Base-by-base conservation (phyloP, 1,140 invertebrate species). In the Brachionus angularis region DNA sequence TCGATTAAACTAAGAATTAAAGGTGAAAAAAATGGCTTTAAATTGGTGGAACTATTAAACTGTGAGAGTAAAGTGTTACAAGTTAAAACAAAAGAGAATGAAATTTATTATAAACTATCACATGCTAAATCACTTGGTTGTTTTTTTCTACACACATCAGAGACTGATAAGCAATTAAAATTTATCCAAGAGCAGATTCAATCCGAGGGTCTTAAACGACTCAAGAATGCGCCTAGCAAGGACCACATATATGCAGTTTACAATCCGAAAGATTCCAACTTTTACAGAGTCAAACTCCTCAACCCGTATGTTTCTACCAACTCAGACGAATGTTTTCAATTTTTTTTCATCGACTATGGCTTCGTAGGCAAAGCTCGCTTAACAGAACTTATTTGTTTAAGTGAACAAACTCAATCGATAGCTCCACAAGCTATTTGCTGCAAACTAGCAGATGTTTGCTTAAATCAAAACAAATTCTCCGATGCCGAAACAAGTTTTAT, bases 401-500 rank as follows among this genome's bases (percentile, higher is more conserved):
- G 47, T 33, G 62, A 67, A 16, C 34, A n/a, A 16, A 16, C 47
- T 12, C 42, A 67, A 21, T 50, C 27, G 8, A 47, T 67, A 25
- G 62, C 62, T 10, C 62, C 62, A 14, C 62, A 67, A 49, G 39
- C 62, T 5, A 67, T 67, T 23, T 47, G 47, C 16, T 67, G 62
- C 7, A 46, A 50, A 12, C 42, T 67, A 14, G 14, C 33, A 21
- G 62, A 42, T 3, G 12, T n/a, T 3, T 34, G 44, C 18, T 5
- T 12, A 21, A 39, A 10, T 12, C 29, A 27, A 14, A 18, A 16
- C 5, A 33, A 50, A 21, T 67, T 47, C 36, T 29, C 33, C 5
- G 42, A 67, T n/a, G 42, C 31, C 5, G n/a, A n/a, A n/a, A n/a
- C n/a, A n/a, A n/a, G n/a, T n/a, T n/a, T n/a, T n/a, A n/a, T n/a